phyloP scores from a whole-genome alignment of 2,797 vertebrate species.

The Hydrophis major region DNA sequence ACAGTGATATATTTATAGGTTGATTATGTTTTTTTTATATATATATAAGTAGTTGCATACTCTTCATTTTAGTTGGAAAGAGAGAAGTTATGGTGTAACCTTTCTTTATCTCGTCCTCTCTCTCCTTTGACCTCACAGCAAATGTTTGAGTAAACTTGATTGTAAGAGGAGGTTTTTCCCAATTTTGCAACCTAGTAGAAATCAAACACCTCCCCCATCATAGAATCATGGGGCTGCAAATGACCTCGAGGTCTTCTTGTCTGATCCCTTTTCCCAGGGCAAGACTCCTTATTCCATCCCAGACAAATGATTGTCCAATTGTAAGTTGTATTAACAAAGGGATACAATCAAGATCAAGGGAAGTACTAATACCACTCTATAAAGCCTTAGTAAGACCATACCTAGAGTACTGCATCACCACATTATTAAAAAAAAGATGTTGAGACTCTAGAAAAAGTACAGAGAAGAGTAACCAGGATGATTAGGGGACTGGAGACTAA shows the following conservation, averaged over 20 bases:
- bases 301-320: background rate
- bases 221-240: background rate
- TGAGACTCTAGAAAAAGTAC: no score
- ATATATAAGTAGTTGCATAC: background rate
- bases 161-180: background rate
- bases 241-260: background rate
- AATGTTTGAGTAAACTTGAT: background rate
- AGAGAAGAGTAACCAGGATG: no score
- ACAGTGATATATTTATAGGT: background rate
- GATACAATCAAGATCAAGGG: no score
- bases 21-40: background rate
- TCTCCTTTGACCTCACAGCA: background rate
- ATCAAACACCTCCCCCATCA: background rate
- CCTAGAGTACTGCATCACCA: no score
- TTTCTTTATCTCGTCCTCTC: background rate
- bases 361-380: no score
- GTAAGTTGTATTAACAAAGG: no score
- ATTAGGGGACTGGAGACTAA: no score
- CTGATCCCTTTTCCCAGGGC: background rate
- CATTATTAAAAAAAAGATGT: no score
- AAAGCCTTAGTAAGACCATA: no score
- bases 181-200: background rate
- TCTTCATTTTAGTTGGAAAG: background rate
- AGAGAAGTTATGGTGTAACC: background rate
- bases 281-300: background rate